Evolutionary conservation across 2,888 invertebrate genomes (phyloP).

Genomic region (Endotricha flammealis): DNA sequence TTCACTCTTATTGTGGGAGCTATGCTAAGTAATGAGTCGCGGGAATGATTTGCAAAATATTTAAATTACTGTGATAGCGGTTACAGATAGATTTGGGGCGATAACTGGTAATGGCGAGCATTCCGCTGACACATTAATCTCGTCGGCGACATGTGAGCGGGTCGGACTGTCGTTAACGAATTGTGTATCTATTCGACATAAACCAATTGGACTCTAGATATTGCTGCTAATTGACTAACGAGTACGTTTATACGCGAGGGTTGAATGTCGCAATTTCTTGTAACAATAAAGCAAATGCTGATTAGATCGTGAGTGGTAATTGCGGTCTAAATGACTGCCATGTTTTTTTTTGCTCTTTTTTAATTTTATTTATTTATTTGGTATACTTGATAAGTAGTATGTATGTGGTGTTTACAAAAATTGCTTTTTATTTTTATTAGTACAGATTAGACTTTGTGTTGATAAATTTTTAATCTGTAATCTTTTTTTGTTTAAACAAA

Average conservation of each 20-base stretch:
- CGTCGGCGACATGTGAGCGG: constrained; percentile 20
- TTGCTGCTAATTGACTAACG: constrained; percentile 52
- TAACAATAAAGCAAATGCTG: constrained; percentile 60
- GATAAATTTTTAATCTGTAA: too few species aligned
- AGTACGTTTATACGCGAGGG: constrained; percentile 36
- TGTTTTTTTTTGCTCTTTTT: constrained; percentile 39
- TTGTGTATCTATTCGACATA: constrained; percentile 34
- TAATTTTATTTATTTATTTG: too few species aligned
- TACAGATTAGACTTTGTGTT: too few species aligned
- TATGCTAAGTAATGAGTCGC: constrained; percentile 57
- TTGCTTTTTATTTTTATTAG: too few species aligned
- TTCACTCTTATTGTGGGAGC: constrained; percentile 15
- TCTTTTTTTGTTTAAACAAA: too few species aligned
- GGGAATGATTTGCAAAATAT: constrained; percentile 64
- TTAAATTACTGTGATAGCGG: constrained; percentile 55
- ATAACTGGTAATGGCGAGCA: constrained; percentile 24
- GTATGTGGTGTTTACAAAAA: too few species aligned
- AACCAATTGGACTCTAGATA: constrained; percentile 46
- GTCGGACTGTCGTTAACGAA: constrained; percentile 23
- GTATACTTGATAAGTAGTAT: too few species aligned
- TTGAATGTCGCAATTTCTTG: constrained; percentile 59
- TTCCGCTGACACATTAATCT: constrained; percentile 35
- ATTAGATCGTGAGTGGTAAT: constrained; percentile 48
- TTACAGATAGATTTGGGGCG: constrained; percentile 26
- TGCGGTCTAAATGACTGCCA: constrained; percentile 35